Evolutionary conservation across 2,888 invertebrate genomes (phyloP), one percentile per base, ranked within the genome.

Genomic region (Amblyjoppa proteus): DNA sequence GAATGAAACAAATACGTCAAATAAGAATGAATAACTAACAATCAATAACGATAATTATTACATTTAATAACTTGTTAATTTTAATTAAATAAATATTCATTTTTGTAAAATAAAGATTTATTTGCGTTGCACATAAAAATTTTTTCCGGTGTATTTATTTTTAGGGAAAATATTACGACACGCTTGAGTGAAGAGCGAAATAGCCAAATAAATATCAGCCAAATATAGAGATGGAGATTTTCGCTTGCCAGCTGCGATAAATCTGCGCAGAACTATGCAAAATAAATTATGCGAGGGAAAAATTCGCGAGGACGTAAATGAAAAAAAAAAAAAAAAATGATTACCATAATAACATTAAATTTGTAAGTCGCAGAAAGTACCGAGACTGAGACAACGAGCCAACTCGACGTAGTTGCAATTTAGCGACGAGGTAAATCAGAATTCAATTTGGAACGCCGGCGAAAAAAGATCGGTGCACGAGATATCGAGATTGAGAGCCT

Each of bases 371-470:
- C 34, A n/a, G 11, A 2, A 34, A 34, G 34, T 34, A 34, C 25
- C 31, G 61, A 2, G 28, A 58, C 28, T 11, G 28, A 58, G 11
- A 9, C 25, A 34, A 20, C 20, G 68, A 64, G 51, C 34, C 49
- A 34, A 13, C 20, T 70, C 80, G 85, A 82, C 85, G 76, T 28
- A 28, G 71, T 25, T 80, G 34, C 85, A 85, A 85, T 76, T 53
- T 76, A 45, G 56, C 41, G 56, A 85, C 77, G 82, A 88, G 87
- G 88, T 92, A 91, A 93, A 93, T 93, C 91, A 91, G 90, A 92
- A 91, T 92, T 93, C 92, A 93, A 93, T 93, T 93, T 88, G 87
- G 87, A 83, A 87, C 85, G 78, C 85, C 85, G 82, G 87, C 90
- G 90, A 91, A 83, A 82, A 91, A 83, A 82, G 85, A 87, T 88